Evolutionary conservation across 1,140 invertebrate genomes (phyloP).

Genomic region (Drosophila ercepeae): DNA sequence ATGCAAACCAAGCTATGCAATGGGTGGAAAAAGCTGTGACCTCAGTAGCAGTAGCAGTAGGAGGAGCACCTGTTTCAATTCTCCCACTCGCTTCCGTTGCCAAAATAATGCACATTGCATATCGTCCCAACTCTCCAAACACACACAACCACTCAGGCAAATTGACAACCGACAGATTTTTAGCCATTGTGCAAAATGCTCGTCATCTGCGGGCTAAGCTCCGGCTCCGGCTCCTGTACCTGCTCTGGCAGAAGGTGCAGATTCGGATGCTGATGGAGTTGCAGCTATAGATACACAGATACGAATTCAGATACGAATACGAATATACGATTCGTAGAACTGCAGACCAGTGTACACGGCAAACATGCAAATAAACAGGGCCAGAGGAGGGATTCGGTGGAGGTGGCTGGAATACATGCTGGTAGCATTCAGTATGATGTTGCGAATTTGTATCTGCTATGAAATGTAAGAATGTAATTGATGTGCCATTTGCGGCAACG

Average conservation of each 20-base stretch:
- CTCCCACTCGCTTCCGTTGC: conserved; percentile 35
- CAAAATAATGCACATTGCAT: conserved; percentile 67
- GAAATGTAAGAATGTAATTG: conserved; percentile 72
- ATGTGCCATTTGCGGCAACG: conserved; percentile 70
- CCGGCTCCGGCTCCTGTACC: too few species aligned
- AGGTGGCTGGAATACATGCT: conserved; percentile 25
- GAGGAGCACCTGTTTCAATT: conserved; percentile 16
- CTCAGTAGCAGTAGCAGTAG: background rate
- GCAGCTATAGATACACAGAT: conserved; percentile 38
- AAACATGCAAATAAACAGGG: conserved; percentile 59
- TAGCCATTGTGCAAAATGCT: conserved; percentile 62
- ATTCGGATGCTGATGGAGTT: conserved; percentile 30
- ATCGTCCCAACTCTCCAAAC: conserved; percentile 31
- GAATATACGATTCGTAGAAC: too few species aligned
- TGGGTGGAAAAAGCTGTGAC: background rate
- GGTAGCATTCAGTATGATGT: conserved; percentile 36
- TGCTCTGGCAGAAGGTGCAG: conserved; percentile 42
- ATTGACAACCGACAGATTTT: conserved; percentile 72
- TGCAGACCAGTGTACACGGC: conserved; percentile 6
- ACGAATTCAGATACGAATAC: conserved; percentile 24
- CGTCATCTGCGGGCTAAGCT: conserved; percentile 62
- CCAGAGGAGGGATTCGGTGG: conserved; percentile 4
- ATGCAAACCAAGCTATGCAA: conserved; percentile 57
- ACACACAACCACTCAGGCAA: conserved; percentile 23
- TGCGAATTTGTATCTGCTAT: conserved; percentile 72